phyloP scores from a whole-genome alignment of 2,797 vertebrate species.

The Sebastes taczanowskii region DNA sequence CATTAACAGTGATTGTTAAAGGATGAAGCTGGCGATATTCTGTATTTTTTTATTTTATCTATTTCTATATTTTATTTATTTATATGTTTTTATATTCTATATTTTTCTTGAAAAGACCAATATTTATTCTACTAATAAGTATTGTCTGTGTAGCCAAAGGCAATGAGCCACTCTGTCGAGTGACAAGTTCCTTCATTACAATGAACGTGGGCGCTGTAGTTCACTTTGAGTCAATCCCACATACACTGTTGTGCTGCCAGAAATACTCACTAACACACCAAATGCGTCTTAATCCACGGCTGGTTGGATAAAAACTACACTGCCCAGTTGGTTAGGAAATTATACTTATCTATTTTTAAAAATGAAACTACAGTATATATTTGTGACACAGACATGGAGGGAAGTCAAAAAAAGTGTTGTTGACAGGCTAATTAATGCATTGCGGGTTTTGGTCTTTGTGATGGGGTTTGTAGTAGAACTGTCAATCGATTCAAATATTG shows the following conservation, averaged over 20 bases:
- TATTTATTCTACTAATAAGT: not conserved
- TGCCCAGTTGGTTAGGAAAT: not conserved
- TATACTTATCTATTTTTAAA: not conserved
- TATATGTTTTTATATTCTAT: not conserved
- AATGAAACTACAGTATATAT: not conserved
- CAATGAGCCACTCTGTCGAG: not conserved
- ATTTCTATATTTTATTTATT: not conserved
- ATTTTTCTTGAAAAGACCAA: not conserved
- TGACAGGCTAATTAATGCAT: not conserved
- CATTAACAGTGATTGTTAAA: not conserved
- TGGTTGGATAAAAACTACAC: not conserved
- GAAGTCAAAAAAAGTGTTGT: not conserved
- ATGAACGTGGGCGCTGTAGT: not conserved
- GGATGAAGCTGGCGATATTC: not conserved
- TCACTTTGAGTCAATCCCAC: not conserved
- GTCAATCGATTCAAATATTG: too few relatives aligned
- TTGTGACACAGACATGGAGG: not conserved
- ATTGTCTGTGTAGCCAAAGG: not conserved
- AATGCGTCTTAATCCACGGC: not conserved
- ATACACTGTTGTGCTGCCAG: not conserved
- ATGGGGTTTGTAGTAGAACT: not conserved
- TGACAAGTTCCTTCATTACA: not conserved
- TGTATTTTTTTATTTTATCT: not conserved
- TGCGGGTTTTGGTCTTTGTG: not conserved
- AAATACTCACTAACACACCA: not conserved